Percentiles rank a stretch among this genome's conserved stretches.
Evolutionary conservation across 1,140 invertebrate species (phyloP).

Genomic region (Galendromus occidentalis): DNA sequence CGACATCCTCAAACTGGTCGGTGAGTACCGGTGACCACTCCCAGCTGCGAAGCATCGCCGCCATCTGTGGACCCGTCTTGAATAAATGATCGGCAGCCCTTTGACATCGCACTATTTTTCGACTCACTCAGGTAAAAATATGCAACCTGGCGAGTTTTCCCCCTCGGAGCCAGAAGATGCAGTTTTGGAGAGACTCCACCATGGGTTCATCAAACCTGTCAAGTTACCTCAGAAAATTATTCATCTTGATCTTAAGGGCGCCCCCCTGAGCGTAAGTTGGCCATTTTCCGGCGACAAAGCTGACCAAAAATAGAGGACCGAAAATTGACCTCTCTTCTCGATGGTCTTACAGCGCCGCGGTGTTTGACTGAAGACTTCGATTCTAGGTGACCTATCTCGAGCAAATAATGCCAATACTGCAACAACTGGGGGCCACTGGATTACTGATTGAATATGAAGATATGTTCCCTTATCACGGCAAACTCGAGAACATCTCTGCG

Average conservation of each 20-base stretch:
- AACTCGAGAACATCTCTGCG: slow-evolving; percentile 36
- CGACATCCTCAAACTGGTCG: too few relatives aligned
- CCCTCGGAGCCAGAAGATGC: not conserved
- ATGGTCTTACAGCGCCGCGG: too few relatives aligned
- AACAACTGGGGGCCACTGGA: slow-evolving; percentile 38
- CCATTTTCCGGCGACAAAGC: not conserved
- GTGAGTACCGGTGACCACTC: too few relatives aligned
- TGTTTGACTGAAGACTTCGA: too few relatives aligned
- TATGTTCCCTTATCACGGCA: slow-evolving; percentile 33
- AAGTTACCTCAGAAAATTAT: slow-evolving; percentile 32
- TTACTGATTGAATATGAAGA: slow-evolving; percentile 36
- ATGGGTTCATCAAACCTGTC: not conserved
- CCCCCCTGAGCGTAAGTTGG: slow-evolving; percentile 40
- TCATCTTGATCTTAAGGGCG: slow-evolving; percentile 76
- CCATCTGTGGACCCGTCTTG: too few relatives aligned
- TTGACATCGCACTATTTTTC: too few relatives aligned
- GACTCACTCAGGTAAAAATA: too few relatives aligned
- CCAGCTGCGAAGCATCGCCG: too few relatives aligned
- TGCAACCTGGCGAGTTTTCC: not conserved
- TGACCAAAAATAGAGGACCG: slow-evolving; percentile 12
- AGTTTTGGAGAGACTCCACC: not conserved
- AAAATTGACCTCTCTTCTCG: too few relatives aligned
- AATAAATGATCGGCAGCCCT: too few relatives aligned
- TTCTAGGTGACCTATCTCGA: slow-evolving; percentile 41
- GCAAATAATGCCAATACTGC: slow-evolving; percentile 49